Evolutionary conservation across 2,113 vertebrate genomes (phyloP).

Genomic region (Mus spicilegus): DNA sequence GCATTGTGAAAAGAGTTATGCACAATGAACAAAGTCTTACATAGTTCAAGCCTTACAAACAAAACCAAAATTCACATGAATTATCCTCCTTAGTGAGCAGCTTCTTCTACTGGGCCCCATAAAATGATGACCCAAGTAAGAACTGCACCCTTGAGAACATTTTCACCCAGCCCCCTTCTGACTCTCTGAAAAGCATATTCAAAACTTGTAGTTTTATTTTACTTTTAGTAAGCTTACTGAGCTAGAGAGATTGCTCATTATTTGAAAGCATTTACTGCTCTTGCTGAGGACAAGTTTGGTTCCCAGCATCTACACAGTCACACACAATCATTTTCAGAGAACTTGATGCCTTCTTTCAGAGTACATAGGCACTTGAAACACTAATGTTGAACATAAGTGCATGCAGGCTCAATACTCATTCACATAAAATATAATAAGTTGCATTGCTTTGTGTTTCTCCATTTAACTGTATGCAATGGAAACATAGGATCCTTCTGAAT

Average conservation of each 20-base stretch:
- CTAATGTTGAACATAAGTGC: too few species aligned
- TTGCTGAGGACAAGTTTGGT: not conserved
- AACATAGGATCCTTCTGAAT: too few species aligned
- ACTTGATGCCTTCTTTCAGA: too few species aligned
- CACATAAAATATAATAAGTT: not conserved
- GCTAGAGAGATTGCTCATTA: not conserved
- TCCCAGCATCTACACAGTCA: not conserved
- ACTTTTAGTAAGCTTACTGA: not conserved
- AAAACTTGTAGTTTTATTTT: not conserved
- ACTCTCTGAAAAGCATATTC: not conserved
- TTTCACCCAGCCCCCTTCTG: not conserved
- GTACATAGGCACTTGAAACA: too few species aligned
- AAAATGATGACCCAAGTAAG: not conserved
- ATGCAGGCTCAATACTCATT: too few species aligned
- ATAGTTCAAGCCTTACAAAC: not conserved
- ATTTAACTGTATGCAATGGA: too few species aligned
- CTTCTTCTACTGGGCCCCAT: not conserved
- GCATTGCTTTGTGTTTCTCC: too few species aligned
- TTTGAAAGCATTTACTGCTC: not conserved
- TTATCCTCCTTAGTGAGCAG: not conserved
- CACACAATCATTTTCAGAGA: too few species aligned
- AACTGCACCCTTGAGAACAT: not conserved
- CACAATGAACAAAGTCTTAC: not conserved
- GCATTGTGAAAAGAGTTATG: too few species aligned
- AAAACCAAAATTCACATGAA: not conserved